Evolutionary conservation across 2,797 vertebrate species (phyloP).

Genomic region (Huso huso): DNA sequence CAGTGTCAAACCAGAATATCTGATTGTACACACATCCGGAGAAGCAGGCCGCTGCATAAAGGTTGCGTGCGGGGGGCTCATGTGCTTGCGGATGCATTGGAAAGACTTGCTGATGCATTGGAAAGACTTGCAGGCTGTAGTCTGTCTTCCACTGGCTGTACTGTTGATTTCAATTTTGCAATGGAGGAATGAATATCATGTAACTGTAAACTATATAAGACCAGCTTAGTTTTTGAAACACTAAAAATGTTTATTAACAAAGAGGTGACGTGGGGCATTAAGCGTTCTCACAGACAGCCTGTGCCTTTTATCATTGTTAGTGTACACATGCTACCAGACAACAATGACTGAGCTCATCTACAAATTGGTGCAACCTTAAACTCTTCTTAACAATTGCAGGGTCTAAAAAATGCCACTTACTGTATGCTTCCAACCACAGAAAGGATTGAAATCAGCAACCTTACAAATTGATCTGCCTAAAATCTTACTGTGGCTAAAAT

Average conservation of each 20-base stretch:
- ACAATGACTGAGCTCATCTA: conserved; percentile 8
- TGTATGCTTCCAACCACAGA: conserved; percentile 9
- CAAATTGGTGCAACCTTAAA: conserved; percentile 16
- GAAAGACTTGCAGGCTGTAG: neutral
- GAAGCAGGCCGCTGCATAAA: conserved; percentile 53
- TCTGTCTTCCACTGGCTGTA: conserved; percentile 3
- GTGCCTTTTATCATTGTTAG: conserved; percentile 1
- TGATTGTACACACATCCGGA: conserved; percentile 55
- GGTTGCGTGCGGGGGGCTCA: conserved; percentile 34
- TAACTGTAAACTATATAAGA: neutral
- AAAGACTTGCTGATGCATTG: neutral
- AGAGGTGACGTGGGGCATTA: too few relatives aligned
- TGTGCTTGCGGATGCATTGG: conserved; percentile 29
- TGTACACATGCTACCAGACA: neutral
- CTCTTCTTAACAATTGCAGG: conserved; percentile 1
- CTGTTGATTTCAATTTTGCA: neutral
- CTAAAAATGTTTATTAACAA: too few relatives aligned
- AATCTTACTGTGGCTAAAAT: too few relatives aligned
- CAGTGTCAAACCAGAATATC: conserved; percentile 63
- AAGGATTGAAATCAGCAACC: conserved; percentile 19
- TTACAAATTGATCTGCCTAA: neutral
- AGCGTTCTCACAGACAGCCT: neutral
- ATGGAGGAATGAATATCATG: neutral
- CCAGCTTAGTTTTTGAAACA: too few relatives aligned
- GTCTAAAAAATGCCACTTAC: conserved; percentile 10